Conservation (phyloP, 1,140 invertebrate genomes). For the Drosophila dunni region DNA sequence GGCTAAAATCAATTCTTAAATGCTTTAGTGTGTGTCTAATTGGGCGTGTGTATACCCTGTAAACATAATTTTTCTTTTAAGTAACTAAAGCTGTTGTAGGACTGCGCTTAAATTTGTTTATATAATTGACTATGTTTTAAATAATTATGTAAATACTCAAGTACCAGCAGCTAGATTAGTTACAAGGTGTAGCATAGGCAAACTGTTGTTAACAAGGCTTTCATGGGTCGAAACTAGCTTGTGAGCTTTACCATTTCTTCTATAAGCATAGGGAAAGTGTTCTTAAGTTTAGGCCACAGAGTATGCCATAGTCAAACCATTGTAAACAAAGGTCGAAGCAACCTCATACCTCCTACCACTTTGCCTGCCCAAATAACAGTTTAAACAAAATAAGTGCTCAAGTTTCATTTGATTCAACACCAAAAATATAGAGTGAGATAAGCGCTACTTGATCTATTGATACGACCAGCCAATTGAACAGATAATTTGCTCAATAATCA, state of each 20-base stretch:
- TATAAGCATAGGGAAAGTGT: not conserved
- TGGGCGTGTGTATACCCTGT: not conserved
- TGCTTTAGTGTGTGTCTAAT: not conserved
- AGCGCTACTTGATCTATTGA: conserved; percentile 13
- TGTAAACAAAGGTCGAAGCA: no score
- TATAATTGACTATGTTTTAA: no score
- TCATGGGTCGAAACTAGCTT: no score
- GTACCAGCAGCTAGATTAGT: no score
- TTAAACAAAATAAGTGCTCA: no score
- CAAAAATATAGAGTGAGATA: conserved; percentile 2
- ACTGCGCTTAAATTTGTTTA: no score
- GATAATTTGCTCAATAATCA: conserved; percentile 27
- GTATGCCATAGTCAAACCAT: not conserved
- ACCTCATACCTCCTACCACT: no score
- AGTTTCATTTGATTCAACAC: no score
- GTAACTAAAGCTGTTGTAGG: no score
- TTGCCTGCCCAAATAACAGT: no score
- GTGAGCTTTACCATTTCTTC: not conserved
- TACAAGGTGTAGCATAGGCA: not conserved
- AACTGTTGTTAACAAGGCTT: no score
- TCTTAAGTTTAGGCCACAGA: not conserved
- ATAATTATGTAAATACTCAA: no score
- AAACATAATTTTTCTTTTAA: not conserved
- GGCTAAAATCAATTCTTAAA: not conserved
- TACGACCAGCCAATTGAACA: not conserved